Conservation (phyloP, 2,888 invertebrate genomes). For the Xanthia togata region DNA sequence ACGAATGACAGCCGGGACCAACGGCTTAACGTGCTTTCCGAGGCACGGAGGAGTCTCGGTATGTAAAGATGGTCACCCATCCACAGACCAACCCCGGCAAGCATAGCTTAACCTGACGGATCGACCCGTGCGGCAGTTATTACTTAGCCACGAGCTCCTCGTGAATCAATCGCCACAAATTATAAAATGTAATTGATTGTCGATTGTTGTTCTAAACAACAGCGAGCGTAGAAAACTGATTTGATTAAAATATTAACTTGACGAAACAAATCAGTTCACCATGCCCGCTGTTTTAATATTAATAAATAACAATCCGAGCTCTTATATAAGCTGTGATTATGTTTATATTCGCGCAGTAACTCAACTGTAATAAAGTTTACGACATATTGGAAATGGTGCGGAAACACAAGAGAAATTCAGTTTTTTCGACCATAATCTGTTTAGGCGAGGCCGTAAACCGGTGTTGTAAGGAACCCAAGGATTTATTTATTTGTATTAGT, state of each 20-base stretch:
- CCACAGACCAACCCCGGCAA: too few species aligned
- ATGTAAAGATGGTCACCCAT: too few species aligned
- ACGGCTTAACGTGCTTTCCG: too few species aligned
- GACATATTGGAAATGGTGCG: constrained; percentile 67
- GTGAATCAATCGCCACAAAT: not conserved
- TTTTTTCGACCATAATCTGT: not conserved
- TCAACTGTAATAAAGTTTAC: constrained; percentile 70
- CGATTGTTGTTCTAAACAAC: not conserved
- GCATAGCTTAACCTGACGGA: too few species aligned
- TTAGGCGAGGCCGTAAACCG: not conserved
- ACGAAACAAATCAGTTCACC: constrained; percentile 8
- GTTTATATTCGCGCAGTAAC: constrained; percentile 60
- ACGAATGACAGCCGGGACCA: too few species aligned
- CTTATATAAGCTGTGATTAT: constrained; percentile 52
- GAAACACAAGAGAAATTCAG: constrained; percentile 18
- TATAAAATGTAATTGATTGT: not conserved
- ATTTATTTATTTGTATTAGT: not conserved
- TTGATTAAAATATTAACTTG: too few species aligned
- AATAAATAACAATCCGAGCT: constrained; percentile 49
- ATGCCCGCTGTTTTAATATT: constrained; percentile 16
- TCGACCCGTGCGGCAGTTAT: too few species aligned
- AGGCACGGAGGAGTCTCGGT: too few species aligned
- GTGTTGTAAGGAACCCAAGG: not conserved
- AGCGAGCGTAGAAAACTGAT: too few species aligned
- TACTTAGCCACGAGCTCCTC: too few species aligned